Evolutionary conservation across 2,797 vertebrate genomes (phyloP), one percentile per base, ranked within the genome.

Genomic region (Cephalopachus bancanus): DNA sequence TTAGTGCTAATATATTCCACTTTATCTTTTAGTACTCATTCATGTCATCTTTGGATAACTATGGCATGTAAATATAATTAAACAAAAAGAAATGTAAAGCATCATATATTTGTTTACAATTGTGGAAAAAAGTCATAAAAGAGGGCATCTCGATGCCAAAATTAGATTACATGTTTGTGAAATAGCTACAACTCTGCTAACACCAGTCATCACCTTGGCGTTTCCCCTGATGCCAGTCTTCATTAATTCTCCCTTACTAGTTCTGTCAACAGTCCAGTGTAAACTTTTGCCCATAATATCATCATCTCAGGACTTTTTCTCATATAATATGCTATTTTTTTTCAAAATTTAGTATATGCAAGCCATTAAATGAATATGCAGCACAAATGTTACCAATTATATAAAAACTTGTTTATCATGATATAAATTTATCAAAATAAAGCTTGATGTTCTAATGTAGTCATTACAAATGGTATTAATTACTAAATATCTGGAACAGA

Each of bases 381-480:
- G 12, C 3, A 5, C 69, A 79, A 81, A 67, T 15, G 4, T 4
- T 44, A 28, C 4, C 24, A 15, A 10, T 95, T 75, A n/a, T 80
- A 57, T 49, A 19, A 33, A 69, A 44, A 72, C 69, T 4, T 69
- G 1, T 91, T 88, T 71, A 84, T 91, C 10, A 81, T 80, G 44
- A 89, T 83, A 6, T 33, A 59, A 85, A 65, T 10, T 75, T 91
- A 71, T 57, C 65, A 93, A 95, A 93, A 44, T 71, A 95, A 85
- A 84, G 24, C 11, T 62, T 86, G 53, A 72, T 74, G 19, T 51
- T 89, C 33, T 65, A 37, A 10, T 14, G 62, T 44, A 64, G 7
- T 65, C 2, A 59, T 90, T 92, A 72, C 33, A 60, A 93, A 90
- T 60, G 65, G 33, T 87, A 26, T 89, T 76, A 71, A 71, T 89